Conservation (phyloP, 2,113 vertebrate species). For the Helogale parvula region DNA sequence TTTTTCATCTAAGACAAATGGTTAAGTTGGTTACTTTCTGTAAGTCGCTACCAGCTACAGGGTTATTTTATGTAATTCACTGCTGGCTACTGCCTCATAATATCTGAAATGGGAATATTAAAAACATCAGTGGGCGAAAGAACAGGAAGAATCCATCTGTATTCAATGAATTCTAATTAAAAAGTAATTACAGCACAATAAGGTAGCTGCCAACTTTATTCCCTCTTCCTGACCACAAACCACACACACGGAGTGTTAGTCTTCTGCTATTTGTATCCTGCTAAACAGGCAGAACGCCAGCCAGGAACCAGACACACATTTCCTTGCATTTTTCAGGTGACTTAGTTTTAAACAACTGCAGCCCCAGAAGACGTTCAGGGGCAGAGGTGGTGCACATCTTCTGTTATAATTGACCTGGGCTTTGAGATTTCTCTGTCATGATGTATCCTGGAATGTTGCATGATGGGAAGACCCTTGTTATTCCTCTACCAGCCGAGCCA, state of each 20-base stretch:
- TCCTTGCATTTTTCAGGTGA: slow-evolving; percentile 83
- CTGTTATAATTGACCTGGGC: slow-evolving; percentile 92
- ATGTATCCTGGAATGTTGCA: slow-evolving; percentile 89
- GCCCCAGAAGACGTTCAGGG: slow-evolving; percentile 87
- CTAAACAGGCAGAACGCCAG: slow-evolving; percentile 67
- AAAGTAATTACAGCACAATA: slow-evolving; percentile 81
- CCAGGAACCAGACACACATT: slow-evolving; percentile 56
- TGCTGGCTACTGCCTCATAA: slow-evolving; percentile 84
- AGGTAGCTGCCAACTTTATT: slow-evolving; percentile 76
- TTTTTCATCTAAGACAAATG: slow-evolving; percentile 88
- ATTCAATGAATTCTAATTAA: slow-evolving; percentile 88
- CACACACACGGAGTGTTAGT: neutral
- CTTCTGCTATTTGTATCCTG: slow-evolving; percentile 64
- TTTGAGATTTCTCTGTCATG: slow-evolving; percentile 92
- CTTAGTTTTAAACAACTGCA: slow-evolving; percentile 86
- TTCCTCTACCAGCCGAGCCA: slow-evolving; percentile 87
- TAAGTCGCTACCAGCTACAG: slow-evolving; percentile 82
- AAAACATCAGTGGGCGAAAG: slow-evolving; percentile 81
- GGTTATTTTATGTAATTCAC: slow-evolving; percentile 83
- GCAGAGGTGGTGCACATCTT: slow-evolving; percentile 88
- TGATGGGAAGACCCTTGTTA: slow-evolving; percentile 89
- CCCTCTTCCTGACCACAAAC: slow-evolving; percentile 58
- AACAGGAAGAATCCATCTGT: slow-evolving; percentile 84
- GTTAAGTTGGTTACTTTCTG: slow-evolving; percentile 85
- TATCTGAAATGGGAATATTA: slow-evolving; percentile 87